A percentile compares a stretch with the other conserved stretches of the same genome.
Conservation (phyloP, 2,888 invertebrate genomes). For the Lasioglossum zephyrum region DNA sequence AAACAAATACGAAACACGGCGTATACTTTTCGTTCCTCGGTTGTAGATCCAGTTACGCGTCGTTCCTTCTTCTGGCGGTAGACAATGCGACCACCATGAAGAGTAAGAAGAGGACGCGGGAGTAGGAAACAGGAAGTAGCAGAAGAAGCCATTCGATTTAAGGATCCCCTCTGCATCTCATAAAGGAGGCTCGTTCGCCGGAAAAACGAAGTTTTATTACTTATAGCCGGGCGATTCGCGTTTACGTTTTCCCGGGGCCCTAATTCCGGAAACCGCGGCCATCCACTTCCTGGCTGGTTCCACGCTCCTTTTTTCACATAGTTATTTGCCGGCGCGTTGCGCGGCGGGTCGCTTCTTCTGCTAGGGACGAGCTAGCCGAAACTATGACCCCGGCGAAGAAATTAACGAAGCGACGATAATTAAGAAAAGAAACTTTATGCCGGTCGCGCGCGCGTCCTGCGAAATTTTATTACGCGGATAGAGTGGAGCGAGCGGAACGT, state of each 20-base stretch:
- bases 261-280: slow-evolving; percentile 72
- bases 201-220: slow-evolving; percentile 54
- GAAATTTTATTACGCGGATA: slow-evolving; percentile 63
- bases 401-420: slow-evolving; percentile 77
- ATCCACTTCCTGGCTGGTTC: slow-evolving; percentile 47
- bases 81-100: not conserved
- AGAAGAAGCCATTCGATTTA: slow-evolving; percentile 7
- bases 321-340: slow-evolving; percentile 35
- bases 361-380: slow-evolving; percentile 15
- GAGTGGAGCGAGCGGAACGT: slow-evolving; percentile 15
- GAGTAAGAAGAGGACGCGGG: not conserved
- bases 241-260: slow-evolving; percentile 69
- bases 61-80: not conserved
- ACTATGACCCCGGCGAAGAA: slow-evolving; percentile 64
- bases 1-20: not conserved
- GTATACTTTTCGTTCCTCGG: not conserved
- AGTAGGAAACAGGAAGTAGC: not conserved
- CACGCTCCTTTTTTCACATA: slow-evolving; percentile 22
- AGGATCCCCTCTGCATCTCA: slow-evolving; percentile 31
- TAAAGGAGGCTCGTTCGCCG: slow-evolving; percentile 41
- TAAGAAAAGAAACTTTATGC: slow-evolving; percentile 73
- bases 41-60: not conserved
- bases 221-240: slow-evolving; percentile 49
- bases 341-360: slow-evolving; percentile 7
- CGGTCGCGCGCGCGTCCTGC: slow-evolving; percentile 51